Base-by-base conservation (phyloP, 1,140 invertebrate genomes). In the Oscheius sp. region DNA sequence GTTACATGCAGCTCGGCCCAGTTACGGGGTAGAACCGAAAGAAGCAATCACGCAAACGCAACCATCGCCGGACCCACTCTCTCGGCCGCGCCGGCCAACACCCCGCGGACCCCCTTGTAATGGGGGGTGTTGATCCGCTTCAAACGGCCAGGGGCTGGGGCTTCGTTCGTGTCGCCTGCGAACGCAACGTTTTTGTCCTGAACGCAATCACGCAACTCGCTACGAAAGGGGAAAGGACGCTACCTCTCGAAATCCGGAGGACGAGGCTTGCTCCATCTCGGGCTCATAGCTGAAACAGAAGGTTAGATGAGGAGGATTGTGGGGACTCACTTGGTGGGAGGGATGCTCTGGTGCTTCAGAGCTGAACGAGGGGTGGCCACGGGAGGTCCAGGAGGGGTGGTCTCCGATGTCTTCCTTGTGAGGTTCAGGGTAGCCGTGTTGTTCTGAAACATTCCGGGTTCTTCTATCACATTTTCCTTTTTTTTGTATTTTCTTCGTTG, bases 101-200 rank as follows among this genome's bases (percentile, higher is more conserved):
- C 15, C 20, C 70, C 66, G 28, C 66, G 45, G 38, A 68, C 45
- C 13, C 26, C 45, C 28, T 68, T 68, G 67, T 84, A 84, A 65
- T 82, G 82, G 1, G 80, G 80, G 26, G 80, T 82, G 61, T 82
- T 82, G 32, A 82, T 73, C 20, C 80, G 77, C 49, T 83, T 83
- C 36, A 82, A 68, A 18, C 72, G 23, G 26, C 32, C 29, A 2
- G 46, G 29, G 26, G 10, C 1, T 32, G 32, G 61, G 29, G 15
- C 36, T 13, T 63, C 61, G 61, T 1, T 63, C 20, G 1, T 63
- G 61, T 63, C 61, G 26, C 10, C 29, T 15, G 36, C 15, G 31
- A 63, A 63, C 10, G 31, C 61, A 13, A 63, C 61, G 26, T n/a
- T 32, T 32, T 26, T 34, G 10, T 63, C 61, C 61, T 63, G 61